phyloP scores from a whole-genome alignment of 2,888 invertebrate species.

The Pterobdella sp. region DNA sequence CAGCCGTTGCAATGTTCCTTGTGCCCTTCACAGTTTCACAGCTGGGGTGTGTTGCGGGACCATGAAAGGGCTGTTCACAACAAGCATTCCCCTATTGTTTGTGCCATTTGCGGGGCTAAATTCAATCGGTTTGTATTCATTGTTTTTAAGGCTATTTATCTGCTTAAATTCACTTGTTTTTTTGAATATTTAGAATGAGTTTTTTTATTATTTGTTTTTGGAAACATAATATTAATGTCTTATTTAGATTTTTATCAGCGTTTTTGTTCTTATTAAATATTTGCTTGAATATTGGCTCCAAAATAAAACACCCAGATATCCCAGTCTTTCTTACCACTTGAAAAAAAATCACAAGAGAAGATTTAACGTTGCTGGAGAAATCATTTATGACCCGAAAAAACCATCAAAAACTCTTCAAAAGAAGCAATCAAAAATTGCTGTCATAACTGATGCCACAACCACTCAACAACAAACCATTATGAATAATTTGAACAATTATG shows the following conservation, averaged over 20 bases:
- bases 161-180: no score
- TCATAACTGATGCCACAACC: background rate
- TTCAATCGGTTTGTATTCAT: conserved; percentile 23
- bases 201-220: no score
- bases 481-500: background rate
- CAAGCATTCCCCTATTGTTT: conserved; percentile 24
- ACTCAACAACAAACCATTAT: background rate
- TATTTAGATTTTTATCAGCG: no score
- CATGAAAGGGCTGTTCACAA: conserved; percentile 27
- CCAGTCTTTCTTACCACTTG: conserved; percentile 28
- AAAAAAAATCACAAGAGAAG: conserved; percentile 26
- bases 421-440: background rate
- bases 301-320: conserved; percentile 8
- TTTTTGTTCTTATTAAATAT: no score
- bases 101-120: conserved; percentile 28
- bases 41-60: conserved; percentile 24
- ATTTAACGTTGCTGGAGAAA: conserved; percentile 29
- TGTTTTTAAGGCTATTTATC: no score
- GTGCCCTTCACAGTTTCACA: conserved; percentile 21
- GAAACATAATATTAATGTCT: no score
- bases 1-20: conserved; percentile 8
- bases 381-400: conserved; percentile 15
- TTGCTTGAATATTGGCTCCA: no score
- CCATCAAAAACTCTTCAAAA: background rate
- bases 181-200: no score